Base-by-base conservation (phyloP, 2,113 vertebrate genomes). In the Dromaius novaehollandiae region DNA sequence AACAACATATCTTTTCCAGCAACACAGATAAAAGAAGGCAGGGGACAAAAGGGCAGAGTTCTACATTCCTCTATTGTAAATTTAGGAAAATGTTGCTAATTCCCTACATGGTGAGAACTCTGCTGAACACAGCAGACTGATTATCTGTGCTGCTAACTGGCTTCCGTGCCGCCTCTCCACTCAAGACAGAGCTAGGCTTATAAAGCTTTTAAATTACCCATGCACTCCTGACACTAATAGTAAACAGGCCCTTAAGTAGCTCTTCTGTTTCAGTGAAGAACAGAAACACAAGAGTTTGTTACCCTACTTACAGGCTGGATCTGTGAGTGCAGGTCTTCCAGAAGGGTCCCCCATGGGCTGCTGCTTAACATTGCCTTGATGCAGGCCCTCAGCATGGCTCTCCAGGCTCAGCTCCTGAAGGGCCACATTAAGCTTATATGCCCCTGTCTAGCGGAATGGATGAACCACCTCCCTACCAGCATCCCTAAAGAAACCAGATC, bases 121-220 rank as follows among this genome's bases (percentile, higher is more conserved):
- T 44, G 50, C 55, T 24, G 44, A 38, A 55, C 0, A 1, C 84
- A 88, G 55, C 36, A 68, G 78, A 22, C 12, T 0, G 0, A 14
- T 4, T 10, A 0, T 9, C 26, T 71, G 58, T 11, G 1, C 13
- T 40, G 70, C 73, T 75, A 3, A 1, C 9, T 7, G 36, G 13
- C 55, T 56, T 56, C 51, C 3, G 0, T 36, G 36, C 66, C 74
- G 38, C 53, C 38, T 84, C n/a, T 46, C 80, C 51, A 36, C 7
- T 9, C 26, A 11, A 5, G 3, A 73, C 58, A 14, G 19, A 81
- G 40, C 34, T 75, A 58, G 3, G 2, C 30, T 63, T 11, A 17
- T 9, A 25, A 28, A 36, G 46, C 30, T 78, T 83, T 9, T 22
- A 38, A 77, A 51, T 38, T 80, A 48, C 32, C 19, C 55, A 55